phyloP scores from a whole-genome alignment of 2,113 vertebrate species.

The Alaudala cheleensis region DNA sequence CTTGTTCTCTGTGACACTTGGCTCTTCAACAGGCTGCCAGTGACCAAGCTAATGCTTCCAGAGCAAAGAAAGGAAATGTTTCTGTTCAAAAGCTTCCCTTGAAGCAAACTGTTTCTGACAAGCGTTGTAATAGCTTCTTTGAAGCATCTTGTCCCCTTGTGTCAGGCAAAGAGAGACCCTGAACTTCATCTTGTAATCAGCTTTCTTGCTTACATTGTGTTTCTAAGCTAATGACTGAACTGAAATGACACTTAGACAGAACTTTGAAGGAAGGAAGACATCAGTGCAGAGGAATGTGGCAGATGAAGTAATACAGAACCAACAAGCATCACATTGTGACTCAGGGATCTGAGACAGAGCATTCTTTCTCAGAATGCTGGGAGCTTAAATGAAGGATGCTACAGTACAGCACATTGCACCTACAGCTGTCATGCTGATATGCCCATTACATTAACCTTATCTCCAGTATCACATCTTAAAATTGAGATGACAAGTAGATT shows the following conservation, averaged over 20 bases:
- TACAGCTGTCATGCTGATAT: background rate
- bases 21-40: constrained; percentile 35
- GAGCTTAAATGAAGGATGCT: background rate
- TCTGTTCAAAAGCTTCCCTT: constrained; percentile 35
- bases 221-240: constrained; percentile 28
- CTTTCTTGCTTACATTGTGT: background rate
- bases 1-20: background rate
- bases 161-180: constrained; percentile 5
- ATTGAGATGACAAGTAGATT: background rate
- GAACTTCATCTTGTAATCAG: constrained; percentile 7
- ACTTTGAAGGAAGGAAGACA: constrained; percentile 19
- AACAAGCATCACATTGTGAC: constrained; percentile 4
- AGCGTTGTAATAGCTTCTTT: constrained; percentile 13
- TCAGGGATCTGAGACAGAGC: background rate
- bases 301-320: constrained; percentile 17
- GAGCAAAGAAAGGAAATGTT: constrained; percentile 17
- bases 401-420: background rate
- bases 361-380: background rate
- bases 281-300: constrained; percentile 15
- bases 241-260: constrained; percentile 3
- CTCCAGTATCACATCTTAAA: background rate
- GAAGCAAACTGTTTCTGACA: constrained; percentile 42
- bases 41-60: background rate
- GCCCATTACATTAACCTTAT: background rate
- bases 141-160: constrained; percentile 15